Evolutionary conservation across 2,113 vertebrate genomes (phyloP).

Genomic region (Ptilorrhoa leucosticta): DNA sequence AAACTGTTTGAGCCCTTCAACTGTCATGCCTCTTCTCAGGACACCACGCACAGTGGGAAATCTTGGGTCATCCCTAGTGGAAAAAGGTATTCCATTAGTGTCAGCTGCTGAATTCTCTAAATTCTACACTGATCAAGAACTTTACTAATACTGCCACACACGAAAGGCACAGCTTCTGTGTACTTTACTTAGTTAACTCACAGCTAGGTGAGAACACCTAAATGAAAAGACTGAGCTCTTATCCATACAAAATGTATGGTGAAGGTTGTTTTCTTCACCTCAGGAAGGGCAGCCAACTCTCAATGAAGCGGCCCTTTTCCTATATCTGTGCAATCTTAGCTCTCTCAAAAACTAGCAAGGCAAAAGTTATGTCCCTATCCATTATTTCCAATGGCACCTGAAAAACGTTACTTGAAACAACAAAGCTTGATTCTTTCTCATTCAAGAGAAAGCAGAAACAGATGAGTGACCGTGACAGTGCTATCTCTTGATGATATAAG

Average conservation of each 20-base stretch:
- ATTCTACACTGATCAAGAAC: background rate
- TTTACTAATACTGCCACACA: background rate
- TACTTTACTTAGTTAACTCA: background rate
- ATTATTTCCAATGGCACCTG: background rate
- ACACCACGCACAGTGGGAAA: slow-evolving; percentile 98
- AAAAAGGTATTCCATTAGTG: background rate
- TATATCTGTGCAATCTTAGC: background rate
- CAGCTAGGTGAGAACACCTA: background rate
- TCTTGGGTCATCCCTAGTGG: slow-evolving; percentile 91
- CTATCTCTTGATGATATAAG: background rate
- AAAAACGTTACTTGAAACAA: background rate
- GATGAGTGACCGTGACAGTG: background rate
- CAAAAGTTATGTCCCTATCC: background rate
- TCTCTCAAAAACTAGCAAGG: background rate
- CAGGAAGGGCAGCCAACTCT: background rate
- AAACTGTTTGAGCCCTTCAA: slow-evolving; percentile 96
- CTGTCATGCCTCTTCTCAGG: slow-evolving; percentile 95
- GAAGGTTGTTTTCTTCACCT: background rate
- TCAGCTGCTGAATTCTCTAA: accelerated
- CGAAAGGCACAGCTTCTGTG: background rate
- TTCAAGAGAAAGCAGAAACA: background rate
- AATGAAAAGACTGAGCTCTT: background rate
- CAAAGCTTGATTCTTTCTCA: background rate
- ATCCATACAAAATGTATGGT: background rate
- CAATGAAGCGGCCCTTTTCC: background rate